phyloP scores from a whole-genome alignment of 2,888 invertebrate species.

The Yponomeuta malinellus region DNA sequence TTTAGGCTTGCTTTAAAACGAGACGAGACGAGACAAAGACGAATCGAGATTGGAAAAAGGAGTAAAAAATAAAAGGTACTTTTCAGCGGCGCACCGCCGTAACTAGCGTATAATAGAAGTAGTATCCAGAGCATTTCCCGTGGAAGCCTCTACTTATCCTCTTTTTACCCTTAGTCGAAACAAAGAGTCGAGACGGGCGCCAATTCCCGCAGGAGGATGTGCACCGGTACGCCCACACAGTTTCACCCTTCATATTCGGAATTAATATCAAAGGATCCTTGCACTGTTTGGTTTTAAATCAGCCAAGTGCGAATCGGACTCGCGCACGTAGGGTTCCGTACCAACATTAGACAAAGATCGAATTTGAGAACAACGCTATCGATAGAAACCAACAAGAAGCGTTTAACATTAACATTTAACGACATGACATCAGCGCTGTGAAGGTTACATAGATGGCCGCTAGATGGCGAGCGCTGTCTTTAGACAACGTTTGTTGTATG shows the following conservation, averaged over 20 bases:
- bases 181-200: slow-evolving; percentile 26
- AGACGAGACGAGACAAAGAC: slow-evolving; percentile 10
- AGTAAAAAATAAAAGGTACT: slow-evolving; percentile 8
- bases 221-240: slow-evolving; percentile 28
- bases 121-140: slow-evolving; percentile 53
- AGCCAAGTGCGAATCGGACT: no score
- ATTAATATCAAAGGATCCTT: neutral
- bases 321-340: no score
- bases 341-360: no score
- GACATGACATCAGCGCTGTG: no score
- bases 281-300: neutral
- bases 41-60: slow-evolving; percentile 6
- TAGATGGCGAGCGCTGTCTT: no score
- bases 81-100: slow-evolving; percentile 13
- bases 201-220: slow-evolving; percentile 44
- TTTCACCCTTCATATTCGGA: neutral
- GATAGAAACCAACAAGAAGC: no score
- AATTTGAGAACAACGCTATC: no score
- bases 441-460: no score
- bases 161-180: slow-evolving; percentile 29
- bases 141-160: slow-evolving; percentile 40
- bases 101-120: slow-evolving; percentile 28
- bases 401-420: no score
- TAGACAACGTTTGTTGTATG: no score
- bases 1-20: slow-evolving; percentile 8